Evolutionary conservation across 2,888 invertebrate genomes (phyloP), one percentile per base, ranked within the genome.

Genomic region (Aethes cnicana): DNA sequence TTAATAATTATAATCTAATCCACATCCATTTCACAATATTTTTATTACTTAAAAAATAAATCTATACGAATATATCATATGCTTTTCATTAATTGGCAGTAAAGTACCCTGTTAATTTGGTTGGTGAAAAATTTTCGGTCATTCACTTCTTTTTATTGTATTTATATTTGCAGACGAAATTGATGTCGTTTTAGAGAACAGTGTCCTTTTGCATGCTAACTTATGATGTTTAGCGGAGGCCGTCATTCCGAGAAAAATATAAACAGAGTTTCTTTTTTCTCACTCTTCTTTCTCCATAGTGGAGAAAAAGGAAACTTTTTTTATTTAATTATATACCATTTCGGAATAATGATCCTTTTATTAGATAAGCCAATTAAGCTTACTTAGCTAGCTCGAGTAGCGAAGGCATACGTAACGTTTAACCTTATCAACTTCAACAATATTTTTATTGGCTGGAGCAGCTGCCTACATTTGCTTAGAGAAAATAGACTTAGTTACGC

Each of bases 81-180:
- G 87, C 85, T 86, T 88, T 87, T 88, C 87, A 88, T 86, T 87
- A 81, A 86, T 85, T 79, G 83, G 77, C 79, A 70, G 58, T 66
- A 65, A 35, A 18, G n/a, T 69, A 71, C 68, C 56, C 53, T 43
- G 42, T 53, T 70, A 67, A 68, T 63, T 70, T 69, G 61, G 64
- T 54, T 54, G 57, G 62, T 71, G 66, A 65, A 77, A n/a, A 80
- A 78, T 75, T 68, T 69, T 53, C 63, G 62, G 87, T 88, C 88
- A 87, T 89, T 89, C 88, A 89, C 88, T 89, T 89, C 88, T 88
- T 84, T 84, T 85, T 77, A 68, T 68, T 59, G 64, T 35, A 30
- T 20, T 68, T 59, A 64, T 35, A 30, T 20, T 60, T 57, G 62
- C 63, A 57, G 63, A 59, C 59, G 59, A 25, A 58, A 52, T 55